phyloP scores from a whole-genome alignment of 2,888 invertebrate genomes.

The Athalia rosae region DNA sequence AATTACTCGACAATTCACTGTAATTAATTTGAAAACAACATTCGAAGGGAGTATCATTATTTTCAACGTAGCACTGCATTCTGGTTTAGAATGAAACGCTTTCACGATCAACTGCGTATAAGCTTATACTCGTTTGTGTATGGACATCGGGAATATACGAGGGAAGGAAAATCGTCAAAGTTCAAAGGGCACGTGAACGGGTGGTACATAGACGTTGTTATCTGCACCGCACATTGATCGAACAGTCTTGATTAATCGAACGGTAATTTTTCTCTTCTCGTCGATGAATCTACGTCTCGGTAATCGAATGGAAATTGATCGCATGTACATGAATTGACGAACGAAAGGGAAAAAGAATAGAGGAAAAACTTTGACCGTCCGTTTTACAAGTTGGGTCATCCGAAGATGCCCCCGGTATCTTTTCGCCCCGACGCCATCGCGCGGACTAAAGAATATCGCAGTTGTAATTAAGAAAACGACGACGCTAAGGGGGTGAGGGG shows the following conservation, averaged over 20 bases:
- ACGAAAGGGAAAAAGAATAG: background rate
- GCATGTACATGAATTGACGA: background rate
- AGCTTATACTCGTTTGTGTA: no score
- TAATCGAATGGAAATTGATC: no score
- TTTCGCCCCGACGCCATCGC: conserved; percentile 72
- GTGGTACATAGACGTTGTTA: background rate
- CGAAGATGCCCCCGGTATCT: conserved; percentile 61
- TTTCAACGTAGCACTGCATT: no score
- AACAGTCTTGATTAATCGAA: background rate
- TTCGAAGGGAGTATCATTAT: no score
- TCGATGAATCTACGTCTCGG: background rate
- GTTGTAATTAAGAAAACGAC: conserved; percentile 73
- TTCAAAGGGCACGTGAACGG: background rate
- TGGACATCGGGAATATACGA: no score
- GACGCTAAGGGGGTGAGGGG: conserved; percentile 59
- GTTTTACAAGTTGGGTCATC: conserved; percentile 35
- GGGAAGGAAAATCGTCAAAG: background rate
- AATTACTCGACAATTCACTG: no score
- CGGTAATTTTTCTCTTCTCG: background rate
- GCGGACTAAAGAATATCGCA: conserved; percentile 73
- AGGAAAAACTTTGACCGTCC: no score
- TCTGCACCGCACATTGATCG: background rate
- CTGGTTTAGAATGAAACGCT: no score
- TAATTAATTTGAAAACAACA: no score
- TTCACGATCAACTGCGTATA: no score